A percentile compares a stretch with the other conserved stretches of the same genome.
phyloP scores from a whole-genome alignment of 2,888 invertebrate genomes.

The Unio delphinus region DNA sequence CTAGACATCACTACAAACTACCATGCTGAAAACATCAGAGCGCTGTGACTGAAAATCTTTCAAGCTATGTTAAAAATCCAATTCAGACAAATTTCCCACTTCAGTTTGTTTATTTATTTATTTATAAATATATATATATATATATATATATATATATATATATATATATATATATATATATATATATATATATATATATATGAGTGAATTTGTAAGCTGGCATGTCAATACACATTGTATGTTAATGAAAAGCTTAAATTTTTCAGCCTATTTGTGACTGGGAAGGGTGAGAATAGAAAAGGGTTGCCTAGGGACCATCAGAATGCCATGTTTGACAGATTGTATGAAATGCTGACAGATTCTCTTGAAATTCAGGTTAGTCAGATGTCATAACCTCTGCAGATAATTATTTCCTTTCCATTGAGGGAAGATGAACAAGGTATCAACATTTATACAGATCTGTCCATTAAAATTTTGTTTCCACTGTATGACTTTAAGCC shows the following conservation, averaged over 20 bases:
- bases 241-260: background rate
- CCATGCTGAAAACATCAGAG: no score
- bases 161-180: no score
- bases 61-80: no score
- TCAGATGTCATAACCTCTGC: background rate
- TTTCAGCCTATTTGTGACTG: constrained; percentile 44
- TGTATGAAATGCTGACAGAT: constrained; percentile 51
- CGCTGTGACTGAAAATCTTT: no score
- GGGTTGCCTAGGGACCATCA: constrained; percentile 36
- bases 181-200: no score
- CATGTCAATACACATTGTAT: no score
- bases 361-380: constrained; percentile 50
- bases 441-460: background rate
- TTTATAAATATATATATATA: no score
- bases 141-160: no score
- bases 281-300: constrained; percentile 9
- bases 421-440: background rate
- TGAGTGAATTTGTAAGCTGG: no score
- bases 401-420: background rate
- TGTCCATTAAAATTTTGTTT: background rate
- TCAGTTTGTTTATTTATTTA: no score
- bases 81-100: no score
- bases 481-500: background rate
- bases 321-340: constrained; percentile 46
- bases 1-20: no score